Conservation (phyloP, 2,888 invertebrate genomes). For the Silvanus unidentatus region DNA sequence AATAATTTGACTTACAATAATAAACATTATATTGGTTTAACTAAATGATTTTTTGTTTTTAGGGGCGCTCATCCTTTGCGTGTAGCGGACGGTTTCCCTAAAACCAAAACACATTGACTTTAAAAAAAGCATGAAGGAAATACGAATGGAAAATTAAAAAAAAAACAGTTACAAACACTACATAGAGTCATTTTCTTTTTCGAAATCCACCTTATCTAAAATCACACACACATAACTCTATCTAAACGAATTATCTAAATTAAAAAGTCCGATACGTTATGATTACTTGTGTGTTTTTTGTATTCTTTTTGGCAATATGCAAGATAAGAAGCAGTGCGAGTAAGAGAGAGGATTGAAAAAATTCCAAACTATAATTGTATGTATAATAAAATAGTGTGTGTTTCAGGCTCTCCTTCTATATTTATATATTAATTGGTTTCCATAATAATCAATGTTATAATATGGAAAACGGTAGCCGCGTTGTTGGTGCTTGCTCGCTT, state of each 20-base stretch:
- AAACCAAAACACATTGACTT: slow-evolving; percentile 25
- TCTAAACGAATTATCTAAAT: too few relatives aligned
- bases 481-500: slow-evolving; percentile 5
- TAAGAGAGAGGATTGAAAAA: too few relatives aligned
- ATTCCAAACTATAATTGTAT: too few relatives aligned
- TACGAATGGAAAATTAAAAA: background rate
- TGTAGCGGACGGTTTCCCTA: slow-evolving; percentile 37
- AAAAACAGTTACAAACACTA: background rate
- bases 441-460: background rate
- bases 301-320: too few relatives aligned
- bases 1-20: slow-evolving; percentile 30
- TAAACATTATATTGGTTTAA: background rate
- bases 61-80: slow-evolving; percentile 33
- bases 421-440: slow-evolving; percentile 16
- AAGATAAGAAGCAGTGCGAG: too few relatives aligned
- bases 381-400: too few relatives aligned
- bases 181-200: too few relatives aligned
- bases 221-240: too few relatives aligned
- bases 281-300: too few relatives aligned
- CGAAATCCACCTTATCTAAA: too few relatives aligned
- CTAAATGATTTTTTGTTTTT: slow-evolving; percentile 10
- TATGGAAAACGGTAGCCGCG: slow-evolving; percentile 30
- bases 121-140: background rate
- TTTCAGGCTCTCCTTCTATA: too few relatives aligned
- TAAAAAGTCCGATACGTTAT: too few relatives aligned